Evolutionary conservation across 2,113 vertebrate genomes (phyloP), one percentile per base, ranked within the genome.

Genomic region (Myrmecophaga tridactyla): DNA sequence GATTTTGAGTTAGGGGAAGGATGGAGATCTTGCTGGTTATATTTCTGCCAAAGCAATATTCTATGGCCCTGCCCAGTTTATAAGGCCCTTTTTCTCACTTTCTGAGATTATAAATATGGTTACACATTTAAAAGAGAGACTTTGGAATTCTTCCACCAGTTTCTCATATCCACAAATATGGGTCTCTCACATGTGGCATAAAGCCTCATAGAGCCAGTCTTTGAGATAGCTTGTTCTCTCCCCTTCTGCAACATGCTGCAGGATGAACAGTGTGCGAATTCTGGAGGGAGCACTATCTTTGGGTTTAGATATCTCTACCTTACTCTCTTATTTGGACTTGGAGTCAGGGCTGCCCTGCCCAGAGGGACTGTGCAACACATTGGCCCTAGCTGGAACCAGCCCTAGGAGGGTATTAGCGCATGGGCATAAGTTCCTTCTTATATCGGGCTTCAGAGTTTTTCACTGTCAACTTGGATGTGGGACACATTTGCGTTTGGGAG

Each of bases 121-220:
- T 82, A 62, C 27, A 15, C 27, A 67, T 58, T 46, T 87, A 81
- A 29, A 87, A 29, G 23, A 29, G 58, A 91, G 77, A 53, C 25
- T 9, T 21, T 31, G 77, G 41, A 39, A n/a, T 23, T 34, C 34
- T 53, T 48, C 51, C 11, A 3, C 12, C 23, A 62, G 29, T 14
- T 4, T 29, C 29, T 83, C 1, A 1, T 6, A n/a, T n/a, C n/a
- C n/a, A n/a, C n/a, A n/a, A 27, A 53, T 41, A 73, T 41, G 29
- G 41, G 51, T 34, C 0, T 1, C 9, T 41, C 13, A 13, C 27
- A 34, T 1, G 4, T 0, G 0, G 48, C 56, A 41, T 29, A 58
- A 67, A 51, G 75, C 20, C 48, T 56, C 27, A 2, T 4, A 10
- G 41, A 23, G 3, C n/a, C 31, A 80, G 48, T 12, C 85, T 73